A percentile compares a stretch with the other conserved stretches of the same genome.
Conservation (phyloP, 2,888 invertebrate species). For the Spisula solida region DNA sequence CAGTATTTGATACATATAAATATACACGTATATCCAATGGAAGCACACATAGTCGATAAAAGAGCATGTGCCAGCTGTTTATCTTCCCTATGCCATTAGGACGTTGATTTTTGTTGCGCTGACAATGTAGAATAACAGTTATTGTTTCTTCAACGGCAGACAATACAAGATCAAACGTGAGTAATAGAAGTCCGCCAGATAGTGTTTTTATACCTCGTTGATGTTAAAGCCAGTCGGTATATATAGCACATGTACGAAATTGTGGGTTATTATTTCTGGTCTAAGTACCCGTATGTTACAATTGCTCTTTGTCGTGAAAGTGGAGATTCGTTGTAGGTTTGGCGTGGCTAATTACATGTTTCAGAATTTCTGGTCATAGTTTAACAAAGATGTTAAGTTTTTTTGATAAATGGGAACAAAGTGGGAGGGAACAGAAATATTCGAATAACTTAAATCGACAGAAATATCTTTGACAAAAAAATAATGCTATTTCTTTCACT, state of each 20-base stretch:
- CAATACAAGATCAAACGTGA: neutral
- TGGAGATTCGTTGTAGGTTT: neutral
- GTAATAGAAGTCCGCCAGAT: neutral
- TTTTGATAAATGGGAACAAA: neutral
- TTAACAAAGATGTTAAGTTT: neutral
- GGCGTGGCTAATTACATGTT: neutral
- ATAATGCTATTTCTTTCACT: conserved; percentile 4
- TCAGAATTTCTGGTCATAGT: neutral
- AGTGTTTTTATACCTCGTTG: neutral
- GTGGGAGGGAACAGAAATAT: neutral
- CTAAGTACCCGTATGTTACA: neutral
- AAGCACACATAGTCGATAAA: no score
- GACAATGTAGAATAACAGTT: neutral
- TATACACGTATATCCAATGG: no score
- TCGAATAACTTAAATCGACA: neutral
- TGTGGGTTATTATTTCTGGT: neutral
- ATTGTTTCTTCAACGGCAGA: neutral
- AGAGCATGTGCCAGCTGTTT: neutral
- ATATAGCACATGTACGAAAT: neutral
- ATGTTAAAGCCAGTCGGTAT: neutral
- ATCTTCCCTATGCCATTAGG: neutral
- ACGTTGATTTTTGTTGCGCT: neutral
- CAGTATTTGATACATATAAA: no score
- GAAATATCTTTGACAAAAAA: conserved; percentile 4
- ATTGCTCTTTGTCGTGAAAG: neutral